Conservation (phyloP, 2,797 vertebrate genomes). For the Neosilurus hyrtlii region DNA sequence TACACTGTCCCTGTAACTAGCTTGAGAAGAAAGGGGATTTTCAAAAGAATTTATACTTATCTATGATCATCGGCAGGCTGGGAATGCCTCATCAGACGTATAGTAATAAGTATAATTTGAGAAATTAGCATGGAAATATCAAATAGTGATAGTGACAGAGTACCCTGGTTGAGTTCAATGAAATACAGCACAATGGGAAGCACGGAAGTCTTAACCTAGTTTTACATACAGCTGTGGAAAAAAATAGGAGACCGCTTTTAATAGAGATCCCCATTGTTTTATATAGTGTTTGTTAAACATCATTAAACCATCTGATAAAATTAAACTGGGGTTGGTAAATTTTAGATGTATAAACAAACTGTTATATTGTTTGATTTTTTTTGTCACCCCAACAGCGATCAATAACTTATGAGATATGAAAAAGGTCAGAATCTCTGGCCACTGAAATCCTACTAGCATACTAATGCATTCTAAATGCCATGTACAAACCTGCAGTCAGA, state of each 20-base stretch:
- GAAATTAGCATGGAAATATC: background rate
- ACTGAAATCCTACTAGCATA: too few relatives aligned
- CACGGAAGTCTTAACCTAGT: background rate
- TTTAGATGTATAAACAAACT: too few relatives aligned
- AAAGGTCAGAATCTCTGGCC: too few relatives aligned
- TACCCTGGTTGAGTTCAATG: background rate
- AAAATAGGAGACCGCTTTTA: too few relatives aligned
- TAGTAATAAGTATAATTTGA: background rate
- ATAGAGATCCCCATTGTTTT: too few relatives aligned
- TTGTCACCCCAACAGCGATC: too few relatives aligned
- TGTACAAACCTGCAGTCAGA: too few relatives aligned
- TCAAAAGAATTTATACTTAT: background rate
- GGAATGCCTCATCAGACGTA: background rate
- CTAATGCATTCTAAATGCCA: too few relatives aligned
- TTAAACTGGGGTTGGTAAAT: too few relatives aligned
- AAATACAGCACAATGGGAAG: background rate
- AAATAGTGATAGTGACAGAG: background rate
- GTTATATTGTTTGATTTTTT: too few relatives aligned
- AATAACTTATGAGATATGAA: too few relatives aligned
- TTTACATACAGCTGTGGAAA: background rate
- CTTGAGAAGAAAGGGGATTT: background rate
- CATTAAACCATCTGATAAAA: background rate
- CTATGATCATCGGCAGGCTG: background rate
- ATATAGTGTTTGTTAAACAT: too few relatives aligned
- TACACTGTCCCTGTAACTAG: background rate